Base-by-base conservation (phyloP, 2,797 vertebrate species). In the Labeo calbasu region DNA sequence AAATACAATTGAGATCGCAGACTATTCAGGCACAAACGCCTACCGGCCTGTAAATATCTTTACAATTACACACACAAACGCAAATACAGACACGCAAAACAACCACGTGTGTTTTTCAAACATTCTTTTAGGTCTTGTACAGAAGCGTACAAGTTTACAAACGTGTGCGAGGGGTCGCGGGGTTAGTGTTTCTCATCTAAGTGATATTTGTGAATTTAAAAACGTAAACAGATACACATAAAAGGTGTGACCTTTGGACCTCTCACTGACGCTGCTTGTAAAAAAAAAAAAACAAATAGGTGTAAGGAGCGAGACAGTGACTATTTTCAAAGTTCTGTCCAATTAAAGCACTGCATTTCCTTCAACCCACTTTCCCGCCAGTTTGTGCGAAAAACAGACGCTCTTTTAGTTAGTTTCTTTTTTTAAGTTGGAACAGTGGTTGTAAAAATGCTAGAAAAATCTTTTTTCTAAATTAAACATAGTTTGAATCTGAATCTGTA, bases 281-380 rank as follows among this genome's bases (percentile, higher is more conserved):
- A 50, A 86, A 75, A 61, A 50, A 32, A 69, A 65, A 43, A 75
- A 50, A 36, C 9, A 10, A n/a, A 57, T 72, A 48, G 61, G 23
- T 61, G 55, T 81, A 19, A 76, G 32, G 63, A 72, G 87, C 81
- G 65, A 83, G 72, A 76, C 65, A 66, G 78, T 81, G 72, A 83
- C 83, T 70, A 25, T 79, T 72, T 82, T 83, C 79, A 50, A 46
- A 32, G 68, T 76, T 85, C 81, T 78, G 79, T 87, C 82, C 79
- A 82, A 84, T 84, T 21, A 85, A 88, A 89, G 83, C 88, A 87
- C 86, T 87, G 86, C 88, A 87, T 89, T 76, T 51, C 46, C 65
- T 83, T 81, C 40, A 85, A 82, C 75, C 79, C 81, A 25, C 75
- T 77, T 85, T 83, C 85, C 77, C 19, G 65, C 66, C 71, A 63